Conservation (phyloP, 2,113 vertebrate genomes). For the Fulica atra region DNA sequence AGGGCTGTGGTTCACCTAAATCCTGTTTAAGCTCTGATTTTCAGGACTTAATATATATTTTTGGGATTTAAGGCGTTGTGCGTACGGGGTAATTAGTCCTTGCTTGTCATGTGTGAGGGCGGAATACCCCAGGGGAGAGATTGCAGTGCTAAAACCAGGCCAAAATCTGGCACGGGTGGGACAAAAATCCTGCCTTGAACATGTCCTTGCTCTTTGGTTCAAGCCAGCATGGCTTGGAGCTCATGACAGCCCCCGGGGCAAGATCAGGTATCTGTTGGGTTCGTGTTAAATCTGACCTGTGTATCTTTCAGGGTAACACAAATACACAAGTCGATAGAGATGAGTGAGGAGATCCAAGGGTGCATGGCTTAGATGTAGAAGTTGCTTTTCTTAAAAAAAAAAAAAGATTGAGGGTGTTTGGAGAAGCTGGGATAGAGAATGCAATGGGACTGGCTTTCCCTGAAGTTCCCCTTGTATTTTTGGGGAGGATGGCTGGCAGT, state of each 20-base stretch:
- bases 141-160: background rate
- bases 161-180: background rate
- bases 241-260: rapidly evolving
- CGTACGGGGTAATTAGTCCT: background rate
- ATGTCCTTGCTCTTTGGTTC: rapidly evolving
- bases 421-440: background rate
- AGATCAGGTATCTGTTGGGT: background rate
- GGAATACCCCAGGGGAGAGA: background rate
- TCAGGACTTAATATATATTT: background rate
- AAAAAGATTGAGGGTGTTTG: no score
- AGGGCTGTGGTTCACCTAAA: background rate
- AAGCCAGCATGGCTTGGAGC: rapidly evolving
- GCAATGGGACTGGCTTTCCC: background rate
- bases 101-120: rapidly evolving
- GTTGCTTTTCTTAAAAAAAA: background rate
- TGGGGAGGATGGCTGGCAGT: background rate
- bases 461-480: rapidly evolving
- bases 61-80: background rate
- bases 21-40: slow-evolving; percentile 21
- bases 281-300: background rate
- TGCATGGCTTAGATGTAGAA: background rate
- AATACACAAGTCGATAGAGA: rapidly evolving
- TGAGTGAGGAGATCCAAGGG: rapidly evolving
- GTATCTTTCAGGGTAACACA: background rate
- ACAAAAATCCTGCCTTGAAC: background rate